A percentile compares a stretch with the other conserved stretches of the same genome.
These are phyloP conservation scores for Dicrurus megarhynchus DNA, from an alignment of 2,113 vertebrate genomes.

Conservation along the genomic window DNA sequence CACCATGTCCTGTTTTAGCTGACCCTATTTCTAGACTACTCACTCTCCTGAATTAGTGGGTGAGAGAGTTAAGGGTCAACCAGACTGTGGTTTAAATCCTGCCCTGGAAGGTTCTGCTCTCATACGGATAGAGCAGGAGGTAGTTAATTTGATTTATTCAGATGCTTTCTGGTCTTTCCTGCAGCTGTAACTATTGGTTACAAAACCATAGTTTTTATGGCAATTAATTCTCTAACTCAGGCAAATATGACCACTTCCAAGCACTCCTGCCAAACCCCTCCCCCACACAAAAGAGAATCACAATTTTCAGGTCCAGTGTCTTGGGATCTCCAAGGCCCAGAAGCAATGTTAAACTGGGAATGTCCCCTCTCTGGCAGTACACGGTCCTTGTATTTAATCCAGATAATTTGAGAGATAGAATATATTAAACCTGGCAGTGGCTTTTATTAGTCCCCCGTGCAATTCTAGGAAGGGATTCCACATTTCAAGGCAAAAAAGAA, in stretches of 20 bases:
- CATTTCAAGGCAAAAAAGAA: conserved; percentile 22
- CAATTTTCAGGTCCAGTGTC: conserved; percentile 25
- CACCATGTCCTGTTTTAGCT: background rate
- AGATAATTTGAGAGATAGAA: conserved; percentile 47
- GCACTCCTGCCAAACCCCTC: conserved; percentile 9
- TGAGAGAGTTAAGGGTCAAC: background rate
- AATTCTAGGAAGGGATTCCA: conserved; percentile 49
- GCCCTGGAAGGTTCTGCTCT: background rate
- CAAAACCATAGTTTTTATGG: conserved; percentile 19
- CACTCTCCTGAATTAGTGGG: background rate
- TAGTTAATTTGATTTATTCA: conserved; percentile 20
- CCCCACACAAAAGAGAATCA: background rate
- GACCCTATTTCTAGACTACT: background rate
- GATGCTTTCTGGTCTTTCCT: conserved; percentile 34
- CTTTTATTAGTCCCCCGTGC: conserved; percentile 35
- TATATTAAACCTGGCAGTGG: conserved; percentile 44
- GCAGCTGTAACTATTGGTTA: conserved; percentile 48
- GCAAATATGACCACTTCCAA: conserved; percentile 40
- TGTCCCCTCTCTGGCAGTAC: conserved; percentile 26
- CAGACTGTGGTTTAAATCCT: background rate
- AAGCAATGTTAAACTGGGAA: conserved; percentile 23
- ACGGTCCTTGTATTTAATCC: conserved; percentile 26
- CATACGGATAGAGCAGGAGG: background rate
- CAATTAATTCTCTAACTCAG: conserved; percentile 30
- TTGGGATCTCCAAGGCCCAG: conserved; percentile 26